phyloP scores from a whole-genome alignment of 1,140 invertebrate genomes.

The Macrobrachium nipponense region DNA sequence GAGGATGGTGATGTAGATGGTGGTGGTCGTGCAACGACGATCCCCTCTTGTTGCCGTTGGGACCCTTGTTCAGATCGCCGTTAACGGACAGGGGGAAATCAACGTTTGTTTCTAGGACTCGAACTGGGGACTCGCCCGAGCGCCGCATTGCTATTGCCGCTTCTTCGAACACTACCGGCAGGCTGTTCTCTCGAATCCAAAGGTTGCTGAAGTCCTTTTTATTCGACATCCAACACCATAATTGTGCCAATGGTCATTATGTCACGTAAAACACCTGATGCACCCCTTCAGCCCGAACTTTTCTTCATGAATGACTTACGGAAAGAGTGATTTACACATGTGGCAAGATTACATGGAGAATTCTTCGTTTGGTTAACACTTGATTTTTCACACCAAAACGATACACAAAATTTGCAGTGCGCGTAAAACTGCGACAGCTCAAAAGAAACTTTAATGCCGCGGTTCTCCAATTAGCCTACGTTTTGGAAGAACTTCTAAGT shows the following conservation, averaged over 20 bases:
- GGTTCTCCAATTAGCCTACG: no score
- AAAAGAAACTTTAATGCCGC: no score
- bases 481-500: no score
- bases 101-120: constrained; percentile 51
- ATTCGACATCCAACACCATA: constrained; percentile 44
- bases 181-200: constrained; percentile 44
- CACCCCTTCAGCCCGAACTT: neutral
- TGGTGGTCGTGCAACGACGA: constrained; percentile 45
- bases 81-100: constrained; percentile 47
- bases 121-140: constrained; percentile 47
- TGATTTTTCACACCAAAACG: no score
- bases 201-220: constrained; percentile 34
- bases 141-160: constrained; percentile 36
- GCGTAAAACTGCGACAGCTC: no score
- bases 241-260: neutral
- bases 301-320: no score
- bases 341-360: no score
- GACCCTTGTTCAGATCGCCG: constrained; percentile 53
- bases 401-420: no score
- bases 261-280: neutral
- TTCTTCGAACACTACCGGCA: neutral
- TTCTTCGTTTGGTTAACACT: no score
- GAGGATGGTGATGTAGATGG: neutral
- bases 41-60: constrained; percentile 50
- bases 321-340: no score